These are phyloP conservation scores for Cryptocephalus moraei DNA, from an alignment of 2,888 invertebrate genomes.

Conservation along the genomic window DNA sequence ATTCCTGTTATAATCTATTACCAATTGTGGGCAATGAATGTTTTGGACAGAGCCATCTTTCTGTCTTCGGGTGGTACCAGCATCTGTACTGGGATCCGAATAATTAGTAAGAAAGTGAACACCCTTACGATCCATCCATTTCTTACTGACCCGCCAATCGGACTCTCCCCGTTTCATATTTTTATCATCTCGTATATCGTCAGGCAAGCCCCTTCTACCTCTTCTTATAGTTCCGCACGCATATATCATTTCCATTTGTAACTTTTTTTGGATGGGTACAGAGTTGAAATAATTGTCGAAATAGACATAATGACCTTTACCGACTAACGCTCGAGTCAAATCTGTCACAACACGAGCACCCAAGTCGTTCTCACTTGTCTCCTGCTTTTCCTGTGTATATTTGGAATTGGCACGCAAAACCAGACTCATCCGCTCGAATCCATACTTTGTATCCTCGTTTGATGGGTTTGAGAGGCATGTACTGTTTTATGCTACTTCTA, in stretches of 20 bases:
- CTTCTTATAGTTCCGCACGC: constrained; percentile 11
- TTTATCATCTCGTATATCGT: constrained; percentile 9
- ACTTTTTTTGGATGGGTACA: constrained; percentile 5
- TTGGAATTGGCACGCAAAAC: constrained; percentile 15
- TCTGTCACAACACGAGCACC: constrained; percentile 11
- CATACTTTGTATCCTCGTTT: constrained; percentile 25
- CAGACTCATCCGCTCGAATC: constrained; percentile 11
- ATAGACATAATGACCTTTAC: constrained; percentile 14
- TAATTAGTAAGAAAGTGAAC: constrained; percentile 4
- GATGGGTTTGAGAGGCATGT: constrained; percentile 24
- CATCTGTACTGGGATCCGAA: constrained; percentile 3
- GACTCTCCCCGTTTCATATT: constrained; percentile 9
- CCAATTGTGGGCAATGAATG: constrained; percentile 1
- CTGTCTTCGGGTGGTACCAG: constrained; percentile 1
- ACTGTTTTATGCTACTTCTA: constrained; percentile 17
- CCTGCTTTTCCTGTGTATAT: constrained; percentile 18
- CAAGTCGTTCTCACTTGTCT: constrained; percentile 9
- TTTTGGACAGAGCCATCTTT: constrained; percentile 3
- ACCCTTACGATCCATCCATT: constrained; percentile 6
- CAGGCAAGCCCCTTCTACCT: constrained; percentile 10
- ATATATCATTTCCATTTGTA: constrained; percentile 6
- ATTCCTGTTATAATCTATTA: not conserved
- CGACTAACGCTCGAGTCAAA: constrained; percentile 7
- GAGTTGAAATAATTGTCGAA: too few species aligned
- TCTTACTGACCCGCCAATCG: constrained; percentile 2